Evolutionary conservation across 2,797 vertebrate species (phyloP).

Genomic region (Acrossocheilus wenchowensis): DNA sequence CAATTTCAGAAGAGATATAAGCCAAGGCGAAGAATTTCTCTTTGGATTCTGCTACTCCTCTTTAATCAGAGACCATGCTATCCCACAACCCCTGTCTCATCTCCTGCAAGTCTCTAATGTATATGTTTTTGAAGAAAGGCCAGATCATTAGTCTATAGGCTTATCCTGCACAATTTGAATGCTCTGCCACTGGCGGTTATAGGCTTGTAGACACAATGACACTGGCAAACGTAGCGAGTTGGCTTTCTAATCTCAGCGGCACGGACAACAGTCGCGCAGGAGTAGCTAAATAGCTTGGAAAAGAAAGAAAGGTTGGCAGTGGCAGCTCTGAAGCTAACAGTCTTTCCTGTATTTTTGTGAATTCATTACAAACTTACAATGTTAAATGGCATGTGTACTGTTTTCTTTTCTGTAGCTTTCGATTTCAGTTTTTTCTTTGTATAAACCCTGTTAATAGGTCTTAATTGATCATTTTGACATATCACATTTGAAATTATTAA

Average conservation of each 20-base stretch:
- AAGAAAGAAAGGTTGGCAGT: not conserved
- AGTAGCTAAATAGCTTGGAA: not conserved
- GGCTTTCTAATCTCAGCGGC: slow-evolving; percentile 36
- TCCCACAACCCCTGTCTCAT: slow-evolving; percentile 1
- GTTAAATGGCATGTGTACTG: not conserved
- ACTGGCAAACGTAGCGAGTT: slow-evolving; percentile 26
- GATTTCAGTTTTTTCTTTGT: not conserved
- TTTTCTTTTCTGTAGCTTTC: not conserved
- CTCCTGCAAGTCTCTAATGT: slow-evolving; percentile 1
- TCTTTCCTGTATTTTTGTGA: not conserved
- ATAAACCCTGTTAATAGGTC: too few species aligned
- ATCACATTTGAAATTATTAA: not conserved
- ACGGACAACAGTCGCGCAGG: not conserved
- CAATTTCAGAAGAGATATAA: slow-evolving; percentile 16
- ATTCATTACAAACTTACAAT: not conserved
- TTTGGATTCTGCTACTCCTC: not conserved
- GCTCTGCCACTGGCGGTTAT: slow-evolving; percentile 4
- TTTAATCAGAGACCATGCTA: slow-evolving; percentile 7
- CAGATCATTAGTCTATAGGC: slow-evolving; percentile 33
- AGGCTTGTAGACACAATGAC: slow-evolving; percentile 19
- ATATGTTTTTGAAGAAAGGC: slow-evolving; percentile 20
- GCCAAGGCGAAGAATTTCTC: not conserved
- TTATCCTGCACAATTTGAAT: slow-evolving; percentile 39
- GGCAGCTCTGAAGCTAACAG: not conserved
- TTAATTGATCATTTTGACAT: not conserved